Evolutionary conservation across 2,113 vertebrate species (phyloP).

Genomic region (Epinephelus fuscoguttatus): DNA sequence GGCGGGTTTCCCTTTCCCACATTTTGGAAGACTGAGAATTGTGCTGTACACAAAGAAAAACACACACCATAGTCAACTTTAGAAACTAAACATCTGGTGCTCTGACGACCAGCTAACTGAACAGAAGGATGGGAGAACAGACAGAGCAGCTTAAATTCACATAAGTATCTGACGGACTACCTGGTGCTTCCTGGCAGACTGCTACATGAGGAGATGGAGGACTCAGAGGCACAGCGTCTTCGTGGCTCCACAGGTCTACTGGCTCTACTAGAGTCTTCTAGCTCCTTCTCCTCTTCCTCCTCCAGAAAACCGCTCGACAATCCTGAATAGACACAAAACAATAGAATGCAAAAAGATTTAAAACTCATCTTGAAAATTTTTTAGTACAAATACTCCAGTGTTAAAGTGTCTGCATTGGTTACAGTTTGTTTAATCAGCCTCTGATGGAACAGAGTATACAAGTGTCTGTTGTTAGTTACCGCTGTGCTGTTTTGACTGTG

Average conservation of each 20-base stretch:
- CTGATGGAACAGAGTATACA: slow-evolving; percentile 12
- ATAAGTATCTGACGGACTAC: slow-evolving; percentile 73
- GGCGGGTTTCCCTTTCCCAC: slow-evolving; percentile 96
- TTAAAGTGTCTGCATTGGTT: not conserved
- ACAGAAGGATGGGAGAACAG: not conserved
- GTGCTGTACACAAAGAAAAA: slow-evolving; percentile 54
- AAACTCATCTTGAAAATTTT: not conserved
- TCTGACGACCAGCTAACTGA: not conserved
- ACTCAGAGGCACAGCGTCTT: slow-evolving; percentile 95
- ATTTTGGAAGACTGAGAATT: slow-evolving; percentile 89
- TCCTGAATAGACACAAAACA: slow-evolving; percentile 78
- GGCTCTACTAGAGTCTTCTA: slow-evolving; percentile 63
- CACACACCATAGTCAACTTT: not conserved
- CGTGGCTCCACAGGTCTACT: slow-evolving; percentile 89
- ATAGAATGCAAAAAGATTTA: not conserved
- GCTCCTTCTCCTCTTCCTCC: slow-evolving; percentile 84
- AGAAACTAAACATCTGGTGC: not conserved
- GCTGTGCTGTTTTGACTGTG: slow-evolving; percentile 6
- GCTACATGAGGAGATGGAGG: slow-evolving; percentile 95
- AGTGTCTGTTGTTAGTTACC: not conserved
- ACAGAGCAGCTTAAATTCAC: not conserved
- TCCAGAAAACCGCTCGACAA: slow-evolving; percentile 92
- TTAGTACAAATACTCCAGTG: not conserved
- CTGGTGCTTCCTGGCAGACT: slow-evolving; percentile 92
- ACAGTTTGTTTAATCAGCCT: not conserved